Base-by-base conservation (phyloP, 2,797 vertebrate species). In the Acanthis flammea region DNA sequence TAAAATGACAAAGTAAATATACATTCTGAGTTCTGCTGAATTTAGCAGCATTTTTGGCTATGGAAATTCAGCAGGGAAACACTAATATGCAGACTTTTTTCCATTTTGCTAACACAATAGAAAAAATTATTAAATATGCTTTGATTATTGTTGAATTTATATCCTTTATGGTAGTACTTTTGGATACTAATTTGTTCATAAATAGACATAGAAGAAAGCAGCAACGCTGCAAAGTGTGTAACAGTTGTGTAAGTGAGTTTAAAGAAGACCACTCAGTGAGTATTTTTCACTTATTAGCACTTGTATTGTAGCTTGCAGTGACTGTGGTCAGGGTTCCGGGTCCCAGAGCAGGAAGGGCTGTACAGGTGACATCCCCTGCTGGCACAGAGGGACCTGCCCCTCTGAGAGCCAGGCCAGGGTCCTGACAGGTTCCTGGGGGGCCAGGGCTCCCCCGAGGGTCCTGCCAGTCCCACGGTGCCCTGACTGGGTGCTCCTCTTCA, bases 381-480 rank as follows among this genome's bases (percentile, higher is more conserved):
- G 7, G 25, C 15, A 4, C 53, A 4, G 24, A 13, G 4, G 51
- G 39, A 10, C 44, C 47, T 60, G 62, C 28, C 76, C 42, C 51
- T 30, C 30, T 5, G 61, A 5, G 61, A 7, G 44, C 37, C 2
- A 0, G 45, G n/a, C 28, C n/a, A 23, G 78, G 37, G 21, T 33
- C 8, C 72, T 4, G 27, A 0, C 2, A 9, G 41, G n/a, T 14
- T 33, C 6, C 37, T 16, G 3, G 2, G 1, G 19, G 17, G 1
- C 22, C 25, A 6, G 44, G 54, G 42, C 1, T 68, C 5, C 42
- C 50, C 45, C 14, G 2, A 4, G 55, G 25, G 37, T 7, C 3
- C 44, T 50, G 81, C 24, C 50, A 54, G 67, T 12, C 44, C 35
- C 27, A 2, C 0, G 2, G 2, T 2, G 11, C 21, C 7, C 12